Evolutionary conservation across 2,797 vertebrate genomes (phyloP).

Genomic region (Sciurus vulgaris): DNA sequence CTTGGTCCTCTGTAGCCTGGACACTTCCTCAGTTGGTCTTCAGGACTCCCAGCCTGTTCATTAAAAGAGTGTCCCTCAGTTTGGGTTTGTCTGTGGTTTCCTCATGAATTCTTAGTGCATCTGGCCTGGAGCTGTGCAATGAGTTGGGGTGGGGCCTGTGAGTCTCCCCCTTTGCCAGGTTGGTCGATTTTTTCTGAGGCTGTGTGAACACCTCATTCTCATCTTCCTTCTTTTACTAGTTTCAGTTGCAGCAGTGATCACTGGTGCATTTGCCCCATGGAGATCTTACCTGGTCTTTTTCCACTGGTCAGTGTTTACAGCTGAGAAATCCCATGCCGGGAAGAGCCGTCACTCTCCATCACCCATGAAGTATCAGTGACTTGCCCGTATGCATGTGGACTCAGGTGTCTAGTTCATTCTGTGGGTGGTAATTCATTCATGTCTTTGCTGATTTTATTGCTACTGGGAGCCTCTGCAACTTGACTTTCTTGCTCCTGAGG

Average conservation of each 20-base stretch:
- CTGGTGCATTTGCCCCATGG: not conserved
- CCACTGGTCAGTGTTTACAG: not conserved
- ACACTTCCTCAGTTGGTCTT: not conserved
- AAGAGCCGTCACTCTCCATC: no score
- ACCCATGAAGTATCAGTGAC: no score
- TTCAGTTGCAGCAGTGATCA: not conserved
- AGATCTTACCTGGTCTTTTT: not conserved
- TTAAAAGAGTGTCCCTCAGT: not conserved
- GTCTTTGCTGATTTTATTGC: not conserved
- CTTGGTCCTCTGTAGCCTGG: not conserved
- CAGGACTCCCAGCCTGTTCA: not conserved
- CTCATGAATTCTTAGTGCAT: not conserved
- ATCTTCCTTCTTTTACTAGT: not conserved
- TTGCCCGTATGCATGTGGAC: not conserved
- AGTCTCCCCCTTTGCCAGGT: not conserved
- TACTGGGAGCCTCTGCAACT: not conserved
- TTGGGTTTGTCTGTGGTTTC: not conserved
- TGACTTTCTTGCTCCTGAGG: not conserved
- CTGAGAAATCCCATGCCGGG: not conserved
- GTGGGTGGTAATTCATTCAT: not conserved
- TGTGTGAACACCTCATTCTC: not conserved
- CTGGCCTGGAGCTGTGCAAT: no score
- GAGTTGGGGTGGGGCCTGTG: not conserved
- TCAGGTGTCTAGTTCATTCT: not conserved
- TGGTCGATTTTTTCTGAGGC: not conserved